Conservation (phyloP, 2,888 invertebrate genomes). For the Cynaeus angustus region DNA sequence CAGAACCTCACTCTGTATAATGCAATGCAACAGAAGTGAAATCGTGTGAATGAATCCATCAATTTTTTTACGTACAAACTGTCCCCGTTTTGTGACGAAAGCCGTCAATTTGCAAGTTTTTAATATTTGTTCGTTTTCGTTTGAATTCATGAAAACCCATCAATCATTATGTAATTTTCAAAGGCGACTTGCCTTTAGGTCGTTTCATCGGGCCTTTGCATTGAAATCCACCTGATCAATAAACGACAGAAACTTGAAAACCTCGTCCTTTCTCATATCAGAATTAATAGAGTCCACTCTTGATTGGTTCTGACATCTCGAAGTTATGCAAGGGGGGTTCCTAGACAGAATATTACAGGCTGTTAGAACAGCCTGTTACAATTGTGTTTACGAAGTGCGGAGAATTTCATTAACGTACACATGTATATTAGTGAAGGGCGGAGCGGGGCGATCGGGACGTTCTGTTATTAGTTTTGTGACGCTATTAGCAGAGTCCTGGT, state of each 20-base stretch:
- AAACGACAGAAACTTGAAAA: conserved; percentile 32
- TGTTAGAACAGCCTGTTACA: conserved; percentile 56
- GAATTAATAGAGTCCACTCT: conserved; percentile 20
- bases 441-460: conserved; percentile 50
- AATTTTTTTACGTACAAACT: not conserved
- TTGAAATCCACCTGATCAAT: conserved; percentile 24
- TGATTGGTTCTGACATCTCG: conserved; percentile 19
- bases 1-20: not conserved
- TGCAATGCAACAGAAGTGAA: not conserved
- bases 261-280: not conserved
- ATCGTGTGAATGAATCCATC: conserved; percentile 1
- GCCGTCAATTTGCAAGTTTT: conserved; percentile 20
- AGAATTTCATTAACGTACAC: conserved; percentile 65
- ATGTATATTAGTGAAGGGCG: conserved; percentile 59
- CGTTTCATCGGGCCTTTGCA: too few relatives aligned
- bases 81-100: conserved; percentile 1
- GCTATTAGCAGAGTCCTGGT: conserved; percentile 61
- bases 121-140: conserved; percentile 29
- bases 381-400: conserved; percentile 45
- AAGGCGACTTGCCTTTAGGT: conserved; percentile 23
- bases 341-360: conserved; percentile 63
- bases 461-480: conserved; percentile 67
- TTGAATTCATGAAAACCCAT: conserved; percentile 42
- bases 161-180: conserved; percentile 46
- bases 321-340: conserved; percentile 50